phyloP scores from a whole-genome alignment of 2,113 vertebrate species.

The Phylloscopus trochilus region DNA sequence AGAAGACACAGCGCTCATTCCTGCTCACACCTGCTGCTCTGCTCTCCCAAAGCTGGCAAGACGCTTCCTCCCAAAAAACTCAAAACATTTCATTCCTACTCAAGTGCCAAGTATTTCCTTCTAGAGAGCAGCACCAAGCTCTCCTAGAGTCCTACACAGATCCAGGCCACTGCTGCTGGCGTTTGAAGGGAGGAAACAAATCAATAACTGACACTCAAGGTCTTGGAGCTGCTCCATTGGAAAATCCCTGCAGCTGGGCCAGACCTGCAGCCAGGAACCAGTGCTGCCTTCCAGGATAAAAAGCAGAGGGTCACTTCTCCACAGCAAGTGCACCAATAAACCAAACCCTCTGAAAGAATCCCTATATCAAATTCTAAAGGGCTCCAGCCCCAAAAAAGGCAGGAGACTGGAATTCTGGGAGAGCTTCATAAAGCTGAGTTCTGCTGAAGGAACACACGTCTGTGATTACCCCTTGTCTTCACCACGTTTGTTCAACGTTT shows the following conservation, averaged over 20 bases:
- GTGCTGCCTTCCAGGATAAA: not conserved
- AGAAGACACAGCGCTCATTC: not conserved
- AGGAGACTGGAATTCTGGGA: not conserved
- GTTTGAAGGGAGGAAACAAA: not conserved
- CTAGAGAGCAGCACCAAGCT: not conserved
- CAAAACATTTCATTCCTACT: not conserved
- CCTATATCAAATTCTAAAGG: not conserved
- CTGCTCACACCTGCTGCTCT: not conserved
- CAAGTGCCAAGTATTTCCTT: not conserved
- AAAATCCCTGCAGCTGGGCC: not conserved
- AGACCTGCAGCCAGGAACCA: not conserved
- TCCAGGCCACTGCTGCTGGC: not conserved
- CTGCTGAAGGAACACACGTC: fast-evolving
- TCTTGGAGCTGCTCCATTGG: not conserved
- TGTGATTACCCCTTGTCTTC: not conserved
- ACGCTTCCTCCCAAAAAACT: fast-evolving
- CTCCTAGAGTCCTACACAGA: not conserved
- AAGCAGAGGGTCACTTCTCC: not conserved
- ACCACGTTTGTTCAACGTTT: not conserved
- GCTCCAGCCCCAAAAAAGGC: not conserved
- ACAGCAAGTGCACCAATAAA: not conserved
- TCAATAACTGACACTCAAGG: not conserved
- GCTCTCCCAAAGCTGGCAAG: not conserved
- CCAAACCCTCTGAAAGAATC: not conserved
- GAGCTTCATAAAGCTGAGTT: not conserved